Conservation (phyloP, 2,113 vertebrate species). For the Lonchura striata region DNA sequence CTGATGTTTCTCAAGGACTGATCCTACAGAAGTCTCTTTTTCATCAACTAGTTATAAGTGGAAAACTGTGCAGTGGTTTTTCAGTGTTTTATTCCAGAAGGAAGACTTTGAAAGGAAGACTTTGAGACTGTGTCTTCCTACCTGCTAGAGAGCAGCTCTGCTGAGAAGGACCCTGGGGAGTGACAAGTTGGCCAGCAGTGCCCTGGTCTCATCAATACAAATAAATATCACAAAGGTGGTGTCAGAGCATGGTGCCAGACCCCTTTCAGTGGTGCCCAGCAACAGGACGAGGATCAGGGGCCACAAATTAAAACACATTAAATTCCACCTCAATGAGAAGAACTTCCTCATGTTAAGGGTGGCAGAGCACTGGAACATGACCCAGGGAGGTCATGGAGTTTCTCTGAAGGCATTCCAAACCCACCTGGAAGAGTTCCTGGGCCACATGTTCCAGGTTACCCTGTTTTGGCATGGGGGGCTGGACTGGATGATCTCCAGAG, state of each 20-base stretch:
- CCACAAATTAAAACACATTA: neutral
- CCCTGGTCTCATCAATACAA: neutral
- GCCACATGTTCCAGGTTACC: neutral
- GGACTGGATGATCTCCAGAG: neutral
- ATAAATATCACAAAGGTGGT: neutral
- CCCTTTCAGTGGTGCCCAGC: neutral
- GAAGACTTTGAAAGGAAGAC: neutral
- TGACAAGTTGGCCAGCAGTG: neutral
- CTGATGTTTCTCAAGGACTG: neutral
- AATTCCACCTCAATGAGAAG: accelerated
- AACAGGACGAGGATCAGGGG: accelerated
- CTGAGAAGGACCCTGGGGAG: neutral
- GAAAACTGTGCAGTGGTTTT: neutral
- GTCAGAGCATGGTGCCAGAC: neutral
- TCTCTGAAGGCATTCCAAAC: neutral
- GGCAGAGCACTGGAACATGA: neutral
- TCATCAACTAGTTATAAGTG: neutral
- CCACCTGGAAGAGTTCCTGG: neutral
- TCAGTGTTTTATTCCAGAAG: neutral
- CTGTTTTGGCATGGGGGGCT: accelerated
- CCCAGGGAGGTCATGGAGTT: neutral
- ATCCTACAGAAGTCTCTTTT: neutral
- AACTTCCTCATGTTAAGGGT: neutral
- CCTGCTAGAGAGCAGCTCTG: neutral
- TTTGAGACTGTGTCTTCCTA: neutral